phyloP scores from a whole-genome alignment of 2,888 invertebrate genomes.

The Trypoxylon attenuatum region DNA sequence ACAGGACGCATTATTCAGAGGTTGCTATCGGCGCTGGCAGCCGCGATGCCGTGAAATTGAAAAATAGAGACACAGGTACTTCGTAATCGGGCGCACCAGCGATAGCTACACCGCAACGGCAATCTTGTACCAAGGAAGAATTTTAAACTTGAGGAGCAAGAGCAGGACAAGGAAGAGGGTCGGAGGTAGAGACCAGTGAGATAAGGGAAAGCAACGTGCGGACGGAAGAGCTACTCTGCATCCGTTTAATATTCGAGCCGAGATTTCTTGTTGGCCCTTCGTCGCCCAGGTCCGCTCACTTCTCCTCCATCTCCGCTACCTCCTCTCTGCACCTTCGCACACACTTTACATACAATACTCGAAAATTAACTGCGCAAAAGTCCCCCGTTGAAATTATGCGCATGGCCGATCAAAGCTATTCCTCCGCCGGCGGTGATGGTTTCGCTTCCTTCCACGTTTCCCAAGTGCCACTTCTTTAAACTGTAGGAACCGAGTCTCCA shows the following conservation, averaged over 20 bases:
- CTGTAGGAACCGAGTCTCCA: background rate
- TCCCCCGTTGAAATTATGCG: conserved; percentile 3
- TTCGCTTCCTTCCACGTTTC: no score
- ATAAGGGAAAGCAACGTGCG: background rate
- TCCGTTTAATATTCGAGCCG: conserved; percentile 20
- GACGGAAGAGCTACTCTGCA: background rate
- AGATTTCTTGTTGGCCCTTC: background rate
- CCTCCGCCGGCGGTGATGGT: background rate
- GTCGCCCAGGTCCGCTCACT: background rate
- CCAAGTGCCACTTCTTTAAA: no score
- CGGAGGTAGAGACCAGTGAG: background rate
- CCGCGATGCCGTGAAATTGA: no score
- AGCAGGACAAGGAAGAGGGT: background rate
- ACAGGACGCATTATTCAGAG: no score
- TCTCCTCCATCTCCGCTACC: no score
- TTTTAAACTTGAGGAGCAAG: background rate
- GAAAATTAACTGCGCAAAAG: conserved; percentile 13
- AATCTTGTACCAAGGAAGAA: background rate
- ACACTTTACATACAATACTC: conserved; percentile 23
- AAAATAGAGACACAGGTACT: no score
- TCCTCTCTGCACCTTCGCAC: no score
- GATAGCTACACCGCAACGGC: no score
- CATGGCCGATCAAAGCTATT: conserved; percentile 7
- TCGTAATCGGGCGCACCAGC: no score
- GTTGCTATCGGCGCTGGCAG: no score